Percentiles rank a stretch among this genome's conserved stretches.
These are phyloP conservation scores for Holotrichia oblita DNA, from an alignment of 1,140 invertebrate genomes.

Conservation along the genomic window DNA sequence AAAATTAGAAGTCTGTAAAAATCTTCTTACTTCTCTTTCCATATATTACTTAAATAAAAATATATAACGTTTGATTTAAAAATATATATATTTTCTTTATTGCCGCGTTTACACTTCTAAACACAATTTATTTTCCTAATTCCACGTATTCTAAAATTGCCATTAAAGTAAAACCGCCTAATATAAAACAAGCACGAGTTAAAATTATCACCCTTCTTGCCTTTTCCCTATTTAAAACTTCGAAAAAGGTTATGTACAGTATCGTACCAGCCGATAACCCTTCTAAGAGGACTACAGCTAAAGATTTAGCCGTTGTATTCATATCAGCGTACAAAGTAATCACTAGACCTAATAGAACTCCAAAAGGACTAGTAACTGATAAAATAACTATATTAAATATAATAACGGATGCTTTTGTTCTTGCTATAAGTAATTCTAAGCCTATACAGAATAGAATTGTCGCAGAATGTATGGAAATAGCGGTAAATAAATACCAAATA, in stretches of 20 bases:
- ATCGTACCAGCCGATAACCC: constrained; percentile 60
- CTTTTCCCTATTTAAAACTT: constrained; percentile 60
- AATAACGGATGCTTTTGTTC: constrained; percentile 67
- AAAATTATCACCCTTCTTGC: constrained; percentile 55
- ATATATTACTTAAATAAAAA: background rate
- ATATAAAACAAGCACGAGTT: constrained; percentile 54
- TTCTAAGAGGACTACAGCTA: constrained; percentile 56
- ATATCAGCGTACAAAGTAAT: constrained; percentile 53
- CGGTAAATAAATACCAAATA: constrained; percentile 75
- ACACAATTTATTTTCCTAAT: constrained; percentile 26
- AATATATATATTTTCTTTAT: background rate
- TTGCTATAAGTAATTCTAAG: constrained; percentile 73
- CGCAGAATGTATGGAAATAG: constrained; percentile 79
- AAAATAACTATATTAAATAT: constrained; percentile 69
- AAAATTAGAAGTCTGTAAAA: too few relatives aligned
- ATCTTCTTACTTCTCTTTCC: too few relatives aligned
- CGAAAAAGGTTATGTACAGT: constrained; percentile 60
- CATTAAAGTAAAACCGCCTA: constrained; percentile 59
- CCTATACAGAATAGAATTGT: constrained; percentile 78
- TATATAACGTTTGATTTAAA: background rate
- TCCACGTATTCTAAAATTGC: constrained; percentile 53
- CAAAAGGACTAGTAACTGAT: constrained; percentile 76
- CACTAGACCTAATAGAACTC: constrained; percentile 70
- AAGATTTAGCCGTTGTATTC: constrained; percentile 55
- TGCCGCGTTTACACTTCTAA: background rate